Conservation (phyloP, 2,888 invertebrate genomes). For the Folsomia manolachei region DNA sequence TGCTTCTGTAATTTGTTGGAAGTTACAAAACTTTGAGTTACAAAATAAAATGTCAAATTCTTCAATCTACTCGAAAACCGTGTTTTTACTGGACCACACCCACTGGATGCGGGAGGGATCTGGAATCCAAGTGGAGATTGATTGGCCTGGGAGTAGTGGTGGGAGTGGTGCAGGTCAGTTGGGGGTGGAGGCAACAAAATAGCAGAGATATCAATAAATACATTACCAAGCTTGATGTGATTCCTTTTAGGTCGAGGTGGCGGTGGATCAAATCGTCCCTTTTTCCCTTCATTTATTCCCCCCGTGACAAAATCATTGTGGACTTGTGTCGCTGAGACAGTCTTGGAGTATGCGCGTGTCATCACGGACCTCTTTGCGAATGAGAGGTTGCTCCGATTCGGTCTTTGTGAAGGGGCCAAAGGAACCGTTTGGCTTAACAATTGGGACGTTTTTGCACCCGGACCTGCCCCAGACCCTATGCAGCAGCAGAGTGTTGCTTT, state of each 20-base stretch:
- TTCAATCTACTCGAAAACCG: constrained; percentile 66
- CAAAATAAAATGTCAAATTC: no score
- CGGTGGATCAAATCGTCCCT: neutral
- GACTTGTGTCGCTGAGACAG: constrained; percentile 93
- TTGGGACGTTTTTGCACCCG: constrained; percentile 63
- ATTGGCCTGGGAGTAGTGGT: constrained; percentile 57
- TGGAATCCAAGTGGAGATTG: constrained; percentile 79
- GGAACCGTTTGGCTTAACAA: constrained; percentile 79
- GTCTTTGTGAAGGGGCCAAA: constrained; percentile 65
- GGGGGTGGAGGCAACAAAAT: constrained; percentile 12
- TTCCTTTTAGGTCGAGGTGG: constrained; percentile 4
- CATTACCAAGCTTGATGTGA: no score
- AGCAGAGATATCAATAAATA: constrained; percentile 10
- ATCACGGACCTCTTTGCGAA: constrained; percentile 96
- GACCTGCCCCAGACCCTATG: neutral
- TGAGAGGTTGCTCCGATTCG: constrained; percentile 79
- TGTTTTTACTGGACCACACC: constrained; percentile 91
- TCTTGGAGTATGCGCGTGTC: constrained; percentile 92
- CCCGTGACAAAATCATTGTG: constrained; percentile 90
- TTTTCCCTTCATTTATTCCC: constrained; percentile 57
- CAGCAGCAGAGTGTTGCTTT: constrained; percentile 79
- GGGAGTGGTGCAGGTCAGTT: neutral
- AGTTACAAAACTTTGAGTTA: no score
- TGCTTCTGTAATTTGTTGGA: no score
- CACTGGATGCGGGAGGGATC: constrained; percentile 84